Evolutionary conservation across 2,113 vertebrate species (phyloP).

Genomic region (Lepus timidus): DNA sequence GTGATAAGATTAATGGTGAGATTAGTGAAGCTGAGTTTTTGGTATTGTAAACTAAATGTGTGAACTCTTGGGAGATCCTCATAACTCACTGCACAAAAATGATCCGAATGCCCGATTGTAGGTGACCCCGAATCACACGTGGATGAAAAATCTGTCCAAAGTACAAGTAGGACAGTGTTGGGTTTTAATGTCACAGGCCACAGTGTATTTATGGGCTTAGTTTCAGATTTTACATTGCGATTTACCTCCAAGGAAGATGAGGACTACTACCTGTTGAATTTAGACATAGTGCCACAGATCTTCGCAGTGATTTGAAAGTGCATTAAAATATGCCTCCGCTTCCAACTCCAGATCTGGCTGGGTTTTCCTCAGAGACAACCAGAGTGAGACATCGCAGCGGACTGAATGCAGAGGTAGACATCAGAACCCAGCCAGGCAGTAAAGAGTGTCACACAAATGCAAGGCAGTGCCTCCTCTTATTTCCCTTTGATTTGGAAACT

Average conservation of each 20-base stretch:
- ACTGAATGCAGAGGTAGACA: background rate
- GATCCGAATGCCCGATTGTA: background rate
- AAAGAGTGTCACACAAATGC: constrained; percentile 20
- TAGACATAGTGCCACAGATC: background rate
- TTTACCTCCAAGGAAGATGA: background rate
- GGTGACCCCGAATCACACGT: background rate
- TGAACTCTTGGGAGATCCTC: background rate
- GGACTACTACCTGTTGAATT: background rate
- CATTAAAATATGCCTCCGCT: background rate
- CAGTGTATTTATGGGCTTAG: background rate
- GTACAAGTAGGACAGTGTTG: background rate
- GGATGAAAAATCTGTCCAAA: background rate
- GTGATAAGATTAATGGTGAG: background rate
- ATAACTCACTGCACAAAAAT: background rate
- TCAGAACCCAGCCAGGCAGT: background rate
- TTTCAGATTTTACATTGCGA: background rate
- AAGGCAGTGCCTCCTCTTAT: background rate
- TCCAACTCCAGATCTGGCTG: background rate
- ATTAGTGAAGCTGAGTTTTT: background rate
- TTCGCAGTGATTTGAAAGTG: background rate
- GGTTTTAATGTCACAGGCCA: background rate
- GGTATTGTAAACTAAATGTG: background rate
- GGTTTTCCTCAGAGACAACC: background rate
- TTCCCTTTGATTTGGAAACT: background rate
- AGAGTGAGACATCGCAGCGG: background rate